These are phyloP conservation scores for Pelagia noctiluca DNA, from an alignment of 30 jellyfish, hydroid and myxozoan species.

Conservation along the genomic window DNA sequence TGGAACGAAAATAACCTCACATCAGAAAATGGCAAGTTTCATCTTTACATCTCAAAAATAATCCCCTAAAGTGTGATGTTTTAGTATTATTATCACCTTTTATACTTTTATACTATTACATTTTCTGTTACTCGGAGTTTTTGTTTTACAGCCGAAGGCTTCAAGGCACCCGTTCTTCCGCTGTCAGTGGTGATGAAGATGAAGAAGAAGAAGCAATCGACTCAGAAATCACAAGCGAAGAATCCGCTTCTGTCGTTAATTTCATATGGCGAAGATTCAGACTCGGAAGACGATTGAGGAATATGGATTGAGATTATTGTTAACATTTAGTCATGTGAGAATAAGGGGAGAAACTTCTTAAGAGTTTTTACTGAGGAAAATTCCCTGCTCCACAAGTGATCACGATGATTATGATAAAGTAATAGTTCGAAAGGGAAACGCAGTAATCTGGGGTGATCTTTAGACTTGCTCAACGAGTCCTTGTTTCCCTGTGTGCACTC, in stretches of 20 bases:
- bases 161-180: slow-evolving; percentile 50
- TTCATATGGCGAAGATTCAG: slow-evolving; percentile 63
- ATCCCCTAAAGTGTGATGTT: too few relatives aligned
- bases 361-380: too few relatives aligned
- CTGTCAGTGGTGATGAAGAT: slow-evolving; percentile 23
- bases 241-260: slow-evolving; percentile 46
- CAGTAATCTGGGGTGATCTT: too few relatives aligned
- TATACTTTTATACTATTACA: not conserved
- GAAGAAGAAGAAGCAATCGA: not conserved
- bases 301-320: not conserved
- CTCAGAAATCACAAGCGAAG: slow-evolving; percentile 2
- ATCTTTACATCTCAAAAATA: too few relatives aligned
- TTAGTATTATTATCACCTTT: too few relatives aligned
- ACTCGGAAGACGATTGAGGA: slow-evolving; percentile 46
- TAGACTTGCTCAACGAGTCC: too few relatives aligned
- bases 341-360: too few relatives aligned
- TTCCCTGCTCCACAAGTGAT: not conserved
- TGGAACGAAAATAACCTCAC: too few relatives aligned
- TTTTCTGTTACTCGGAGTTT: not conserved
- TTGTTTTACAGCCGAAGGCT: not conserved
- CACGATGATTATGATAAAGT: too few relatives aligned
- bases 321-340: not conserved
- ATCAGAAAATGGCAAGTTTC: too few relatives aligned
- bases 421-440: too few relatives aligned
- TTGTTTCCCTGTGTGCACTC: too few relatives aligned